Evolutionary conservation across 2,113 vertebrate species (phyloP), one percentile per base, ranked within the genome.

Genomic region (Ahaetulla prasina): DNA sequence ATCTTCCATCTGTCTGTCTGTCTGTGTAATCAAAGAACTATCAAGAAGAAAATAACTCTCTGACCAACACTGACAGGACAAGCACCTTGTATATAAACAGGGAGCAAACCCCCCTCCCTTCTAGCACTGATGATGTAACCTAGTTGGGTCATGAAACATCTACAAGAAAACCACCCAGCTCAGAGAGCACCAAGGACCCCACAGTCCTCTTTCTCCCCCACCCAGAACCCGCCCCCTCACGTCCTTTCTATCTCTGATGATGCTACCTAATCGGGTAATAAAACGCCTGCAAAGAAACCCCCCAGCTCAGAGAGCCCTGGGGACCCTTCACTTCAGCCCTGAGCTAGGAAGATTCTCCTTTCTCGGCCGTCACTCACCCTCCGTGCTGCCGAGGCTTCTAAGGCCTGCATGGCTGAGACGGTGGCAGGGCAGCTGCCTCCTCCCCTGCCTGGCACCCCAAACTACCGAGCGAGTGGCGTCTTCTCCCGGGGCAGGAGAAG

Each of bases 401-500:
- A 1, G 1, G 53, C 53, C 92, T 85, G 74, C 92, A 92, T 92
- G 88, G 88, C 88, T 50, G 53, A n/a, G 57, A 10, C 55, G 12
- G 45, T 39, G 30, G 3, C 47, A 4, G 14, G 1, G 43, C 1
- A 0, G 68, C 52, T 3, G 43, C 68, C 91, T 18, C 63, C 3
- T 12, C 52, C 52, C 30, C 11, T 54, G 50, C 14, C 47, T 18
- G 47, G 57, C 85, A 25, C 47, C 20, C 20, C 3, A 55, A 23
- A 87, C 52, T 39, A 63, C 87, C 12, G 10, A 1, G 14, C 49
- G 3, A 6, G 63, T 7, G 30, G n/a, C 12, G 2, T 10, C 57
- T 43, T 14, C 84, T 60, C 11, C 4, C 20, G 6, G n/a, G 27
- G n/a, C n/a, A 87, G 85, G 45, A 60, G 39, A 3, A 16, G 35